Base-by-base conservation (phyloP, 2,113 vertebrate genomes). In the Pholis gunnellus region DNA sequence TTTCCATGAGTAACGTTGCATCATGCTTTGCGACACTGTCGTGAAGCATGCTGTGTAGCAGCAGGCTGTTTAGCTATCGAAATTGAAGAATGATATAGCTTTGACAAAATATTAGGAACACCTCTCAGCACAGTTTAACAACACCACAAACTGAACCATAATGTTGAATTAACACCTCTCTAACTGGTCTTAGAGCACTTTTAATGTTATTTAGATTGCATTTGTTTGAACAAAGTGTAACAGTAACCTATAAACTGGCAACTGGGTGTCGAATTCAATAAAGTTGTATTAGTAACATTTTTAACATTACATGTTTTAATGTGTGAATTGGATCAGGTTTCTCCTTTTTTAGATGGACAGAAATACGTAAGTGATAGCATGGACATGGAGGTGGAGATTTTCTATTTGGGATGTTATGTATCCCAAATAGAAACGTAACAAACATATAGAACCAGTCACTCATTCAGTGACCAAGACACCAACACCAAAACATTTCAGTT, bases 21-120 rank as follows among this genome's bases (percentile, higher is more conserved):
- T 8, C 36, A 8, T 3, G 27, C 1, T 89, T 91, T 91, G 17
- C 92, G 88, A 83, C 91, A 91, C 73, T 92, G 91, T 83, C 93
- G 92, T 82, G 17, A 89, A 87, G 69, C 17, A 31, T 40, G 61
- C 20, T 64, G 20, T 38, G 5, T 34, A 1, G 29, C 57, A 60
- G 57, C 57, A 31, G 29, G 59, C 27, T 31, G 59, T 31, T 18
- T 60, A 17, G 14, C 15, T 29, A 25, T 27, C 54, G 25, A 57
- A 29, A 15, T 59, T 29, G 25, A 59, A 59, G 56, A 59, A 9
- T 40, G 38, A 9, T 52, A 52, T 52, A 22, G 50, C 18, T 52
- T 52, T 52, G 20, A 52, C 20, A 9, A 22, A 52, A 52, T 52
- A 20, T 38, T 9, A 48, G 46, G 17, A 18, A 48, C 46, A 15